Evolutionary conservation across 2,888 invertebrate species (phyloP).

Genomic region (Oscheius onirici): DNA sequence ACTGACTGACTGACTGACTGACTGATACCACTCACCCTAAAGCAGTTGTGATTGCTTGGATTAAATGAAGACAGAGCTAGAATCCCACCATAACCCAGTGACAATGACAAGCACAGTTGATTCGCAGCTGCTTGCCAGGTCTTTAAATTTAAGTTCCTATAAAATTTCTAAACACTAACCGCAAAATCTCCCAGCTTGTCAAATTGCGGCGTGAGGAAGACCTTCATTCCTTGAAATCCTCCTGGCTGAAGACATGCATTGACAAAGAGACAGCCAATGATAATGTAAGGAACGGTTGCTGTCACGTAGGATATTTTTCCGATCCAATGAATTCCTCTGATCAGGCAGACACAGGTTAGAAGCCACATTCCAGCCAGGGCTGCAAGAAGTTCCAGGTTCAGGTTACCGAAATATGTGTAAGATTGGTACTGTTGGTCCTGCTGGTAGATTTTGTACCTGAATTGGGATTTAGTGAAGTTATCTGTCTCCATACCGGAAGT

Average conservation of each 20-base stretch:
- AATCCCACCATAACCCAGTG: conserved; percentile 64
- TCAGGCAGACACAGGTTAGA: conserved; percentile 22
- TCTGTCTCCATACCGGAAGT: not conserved
- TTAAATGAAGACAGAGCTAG: conserved; percentile 66
- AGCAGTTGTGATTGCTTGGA: conserved; percentile 59
- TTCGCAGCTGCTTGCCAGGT: conserved; percentile 64
- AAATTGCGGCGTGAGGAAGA: conserved; percentile 4
- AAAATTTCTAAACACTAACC: not conserved
- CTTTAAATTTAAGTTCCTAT: conserved; percentile 21
- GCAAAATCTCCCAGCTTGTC: not conserved
- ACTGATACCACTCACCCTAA: conserved; percentile 35
- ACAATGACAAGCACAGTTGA: conserved; percentile 65
- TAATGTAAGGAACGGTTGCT: conserved; percentile 42
- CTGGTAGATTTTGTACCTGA: conserved; percentile 6
- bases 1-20: too few species aligned
- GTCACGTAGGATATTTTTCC: conserved; percentile 38
- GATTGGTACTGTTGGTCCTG: not conserved
- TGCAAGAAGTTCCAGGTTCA: conserved; percentile 4
- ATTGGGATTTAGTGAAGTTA: not conserved
- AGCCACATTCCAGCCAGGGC: conserved; percentile 24
- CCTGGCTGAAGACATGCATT: conserved; percentile 1
- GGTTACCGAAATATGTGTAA: not conserved
- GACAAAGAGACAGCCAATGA: conserved; percentile 43
- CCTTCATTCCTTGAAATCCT: not conserved
- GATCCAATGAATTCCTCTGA: conserved; percentile 30